These are phyloP conservation scores for Hemaris fuciformis DNA, from an alignment of 2,888 invertebrate species.

Conservation along the genomic window DNA sequence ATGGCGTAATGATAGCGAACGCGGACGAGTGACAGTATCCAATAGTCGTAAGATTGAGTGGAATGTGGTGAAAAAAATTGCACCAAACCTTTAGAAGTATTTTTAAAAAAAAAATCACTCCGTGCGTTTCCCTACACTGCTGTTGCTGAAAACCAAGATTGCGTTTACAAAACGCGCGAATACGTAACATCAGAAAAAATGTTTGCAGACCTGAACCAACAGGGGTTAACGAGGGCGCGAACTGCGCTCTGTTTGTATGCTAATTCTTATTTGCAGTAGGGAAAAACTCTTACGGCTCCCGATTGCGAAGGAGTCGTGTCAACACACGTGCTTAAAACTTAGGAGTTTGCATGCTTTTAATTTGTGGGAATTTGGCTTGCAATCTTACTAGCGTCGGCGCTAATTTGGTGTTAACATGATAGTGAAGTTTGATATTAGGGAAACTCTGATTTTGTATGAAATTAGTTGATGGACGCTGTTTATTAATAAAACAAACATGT, in stretches of 20 bases:
- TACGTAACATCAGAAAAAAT: neutral
- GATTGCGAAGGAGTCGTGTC: neutral
- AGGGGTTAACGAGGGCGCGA: conserved; percentile 16
- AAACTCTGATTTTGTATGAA: neutral
- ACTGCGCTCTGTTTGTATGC: conserved; percentile 51
- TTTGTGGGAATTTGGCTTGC: neutral
- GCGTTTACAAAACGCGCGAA: too few species aligned
- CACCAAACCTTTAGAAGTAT: too few species aligned
- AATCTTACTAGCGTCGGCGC: neutral
- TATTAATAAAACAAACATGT: neutral
- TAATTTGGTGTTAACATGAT: neutral
- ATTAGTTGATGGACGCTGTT: neutral
- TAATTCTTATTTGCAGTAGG: conserved; percentile 49
- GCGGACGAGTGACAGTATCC: too few species aligned
- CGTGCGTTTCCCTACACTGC: too few species aligned
- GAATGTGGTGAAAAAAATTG: too few species aligned
- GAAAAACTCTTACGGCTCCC: conserved; percentile 29
- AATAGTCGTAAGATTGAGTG: too few species aligned
- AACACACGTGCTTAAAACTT: conserved; percentile 18
- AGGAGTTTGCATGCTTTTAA: neutral
- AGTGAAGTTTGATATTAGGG: neutral
- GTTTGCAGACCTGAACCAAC: neutral
- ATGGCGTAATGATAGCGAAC: too few species aligned
- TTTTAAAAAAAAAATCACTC: too few species aligned
- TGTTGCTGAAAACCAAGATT: too few species aligned